These are phyloP conservation scores for Muscina levida DNA, from an alignment of 2,888 invertebrate genomes.

Conservation along the genomic window DNA sequence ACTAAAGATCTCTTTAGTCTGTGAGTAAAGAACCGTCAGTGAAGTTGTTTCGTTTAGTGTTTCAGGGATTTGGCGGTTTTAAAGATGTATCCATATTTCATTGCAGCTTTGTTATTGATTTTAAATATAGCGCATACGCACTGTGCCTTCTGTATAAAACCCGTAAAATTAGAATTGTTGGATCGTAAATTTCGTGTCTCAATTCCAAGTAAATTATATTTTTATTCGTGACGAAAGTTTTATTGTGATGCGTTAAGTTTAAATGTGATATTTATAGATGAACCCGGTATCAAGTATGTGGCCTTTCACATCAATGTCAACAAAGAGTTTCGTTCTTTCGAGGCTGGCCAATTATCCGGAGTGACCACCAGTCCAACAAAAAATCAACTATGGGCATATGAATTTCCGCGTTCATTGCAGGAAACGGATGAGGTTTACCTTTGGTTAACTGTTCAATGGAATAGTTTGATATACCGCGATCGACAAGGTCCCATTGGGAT, in stretches of 20 bases:
- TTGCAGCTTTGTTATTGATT: constrained; percentile 20
- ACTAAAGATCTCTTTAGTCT: no score
- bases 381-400: constrained; percentile 81
- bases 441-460: constrained; percentile 83
- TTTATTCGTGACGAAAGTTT: no score
- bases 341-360: constrained; percentile 81
- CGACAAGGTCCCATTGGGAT: constrained; percentile 59
- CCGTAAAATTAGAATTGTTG: constrained; percentile 68
- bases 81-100: constrained; percentile 10
- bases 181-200: constrained; percentile 73
- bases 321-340: constrained; percentile 79
- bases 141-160: constrained; percentile 39
- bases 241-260: not conserved
- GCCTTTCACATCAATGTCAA: constrained; percentile 85
- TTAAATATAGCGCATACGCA: constrained; percentile 34
- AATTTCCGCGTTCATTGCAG: constrained; percentile 80
- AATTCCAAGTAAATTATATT: constrained; percentile 72
- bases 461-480: constrained; percentile 79
- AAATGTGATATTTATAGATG: constrained; percentile 79
- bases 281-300: constrained; percentile 81
- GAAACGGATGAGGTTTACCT: constrained; percentile 83
- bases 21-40: not conserved
- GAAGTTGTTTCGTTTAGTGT: not conserved
- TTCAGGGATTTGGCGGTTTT: not conserved
- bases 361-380: constrained; percentile 79